Percentiles rank a stretch among this genome's conserved stretches.
Conservation (phyloP, 2,797 vertebrate species). For the Pseudomugil tenellus region DNA sequence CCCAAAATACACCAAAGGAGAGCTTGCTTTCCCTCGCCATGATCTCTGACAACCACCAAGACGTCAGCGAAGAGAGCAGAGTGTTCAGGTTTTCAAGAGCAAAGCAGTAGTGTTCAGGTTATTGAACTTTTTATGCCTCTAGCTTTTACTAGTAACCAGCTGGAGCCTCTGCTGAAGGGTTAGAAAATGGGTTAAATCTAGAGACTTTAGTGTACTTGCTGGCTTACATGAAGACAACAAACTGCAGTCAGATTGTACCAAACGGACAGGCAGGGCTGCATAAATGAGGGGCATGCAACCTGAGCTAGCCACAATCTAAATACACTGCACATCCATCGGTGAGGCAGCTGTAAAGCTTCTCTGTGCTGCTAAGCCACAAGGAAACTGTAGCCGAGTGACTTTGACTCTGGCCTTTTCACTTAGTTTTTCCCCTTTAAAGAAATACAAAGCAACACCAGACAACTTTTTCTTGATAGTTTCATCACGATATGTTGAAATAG, state of each 20-base stretch:
- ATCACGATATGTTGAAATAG: background rate
- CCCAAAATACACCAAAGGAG: constrained; percentile 62
- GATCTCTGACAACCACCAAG: constrained; percentile 47
- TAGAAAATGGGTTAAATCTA: background rate
- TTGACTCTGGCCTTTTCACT: constrained; percentile 36
- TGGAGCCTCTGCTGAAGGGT: background rate
- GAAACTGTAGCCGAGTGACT: constrained; percentile 45
- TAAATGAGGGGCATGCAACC: constrained; percentile 55
- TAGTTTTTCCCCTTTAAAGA: constrained; percentile 2
- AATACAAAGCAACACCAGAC: background rate
- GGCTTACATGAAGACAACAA: constrained; percentile 6
- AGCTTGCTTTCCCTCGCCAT: constrained; percentile 37
- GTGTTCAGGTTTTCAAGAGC: constrained; percentile 29
- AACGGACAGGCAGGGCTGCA: constrained; percentile 9
- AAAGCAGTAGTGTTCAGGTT: constrained; percentile 19
- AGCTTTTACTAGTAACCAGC: background rate
- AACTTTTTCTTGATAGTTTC: background rate
- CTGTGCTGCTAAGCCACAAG: constrained; percentile 34
- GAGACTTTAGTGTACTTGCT: background rate
- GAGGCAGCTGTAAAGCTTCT: constrained; percentile 35
- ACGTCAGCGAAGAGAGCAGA: constrained; percentile 42
- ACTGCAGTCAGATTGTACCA: constrained; percentile 37
- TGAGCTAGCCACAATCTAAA: constrained; percentile 58
- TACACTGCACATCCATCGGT: constrained; percentile 50
- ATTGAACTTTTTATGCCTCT: background rate